phyloP scores from a whole-genome alignment of 2,888 invertebrate genomes.

The Drosophila prolongata region DNA sequence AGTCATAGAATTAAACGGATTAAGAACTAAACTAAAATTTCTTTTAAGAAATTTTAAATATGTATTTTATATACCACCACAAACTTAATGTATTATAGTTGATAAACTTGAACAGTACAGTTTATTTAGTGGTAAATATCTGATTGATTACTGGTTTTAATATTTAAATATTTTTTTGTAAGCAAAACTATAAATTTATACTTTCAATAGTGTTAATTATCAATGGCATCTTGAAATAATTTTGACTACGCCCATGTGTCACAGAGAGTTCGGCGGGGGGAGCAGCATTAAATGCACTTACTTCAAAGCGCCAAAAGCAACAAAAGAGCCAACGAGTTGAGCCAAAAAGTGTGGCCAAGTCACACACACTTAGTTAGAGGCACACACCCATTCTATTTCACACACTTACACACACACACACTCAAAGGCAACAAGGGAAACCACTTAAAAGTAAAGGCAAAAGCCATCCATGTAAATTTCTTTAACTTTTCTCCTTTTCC shows the following conservation, averaged over 20 bases:
- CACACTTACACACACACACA: slow-evolving; percentile 33
- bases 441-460: slow-evolving; percentile 72
- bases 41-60: too few species aligned
- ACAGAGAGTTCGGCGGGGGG: slow-evolving; percentile 25
- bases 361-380: slow-evolving; percentile 39
- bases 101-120: too few species aligned
- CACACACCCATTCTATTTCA: slow-evolving; percentile 15
- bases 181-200: too few species aligned
- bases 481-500: slow-evolving; percentile 52
- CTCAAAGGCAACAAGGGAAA: slow-evolving; percentile 63
- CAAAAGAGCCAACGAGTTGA: slow-evolving; percentile 67
- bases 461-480: slow-evolving; percentile 70
- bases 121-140: too few species aligned
- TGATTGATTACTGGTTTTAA: too few species aligned
- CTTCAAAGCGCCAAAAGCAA: slow-evolving; percentile 68
- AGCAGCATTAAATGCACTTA: slow-evolving; percentile 68
- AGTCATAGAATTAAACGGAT: too few species aligned
- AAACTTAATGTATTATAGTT: too few species aligned
- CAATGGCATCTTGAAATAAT: accelerated
- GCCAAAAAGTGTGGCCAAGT: slow-evolving; percentile 65
- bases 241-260: slow-evolving; percentile 5
- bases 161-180: too few species aligned
- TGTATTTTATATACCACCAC: too few species aligned
- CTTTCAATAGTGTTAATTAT: too few species aligned
- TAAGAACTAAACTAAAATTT: too few species aligned